A percentile compares a stretch with the other conserved stretches of the same genome.
These are phyloP conservation scores for Tachysurus vachellii DNA, from an alignment of 2,113 vertebrate genomes.

Conservation along the genomic window DNA sequence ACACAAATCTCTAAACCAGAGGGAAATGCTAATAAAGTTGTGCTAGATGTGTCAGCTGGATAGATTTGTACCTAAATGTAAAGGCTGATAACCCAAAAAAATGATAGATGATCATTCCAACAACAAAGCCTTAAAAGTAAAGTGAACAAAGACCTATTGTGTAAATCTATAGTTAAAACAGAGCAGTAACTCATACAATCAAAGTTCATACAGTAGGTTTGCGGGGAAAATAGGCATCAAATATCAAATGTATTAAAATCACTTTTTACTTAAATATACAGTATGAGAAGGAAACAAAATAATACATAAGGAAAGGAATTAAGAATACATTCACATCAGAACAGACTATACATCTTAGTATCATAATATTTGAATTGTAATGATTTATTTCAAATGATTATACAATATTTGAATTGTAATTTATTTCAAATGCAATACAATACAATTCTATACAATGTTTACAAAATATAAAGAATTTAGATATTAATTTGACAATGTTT, in stretches of 20 bases:
- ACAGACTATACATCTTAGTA: not conserved
- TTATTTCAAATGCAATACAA: too few relatives aligned
- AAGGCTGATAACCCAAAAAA: not conserved
- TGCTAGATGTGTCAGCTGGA: conserved; percentile 3
- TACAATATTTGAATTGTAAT: not conserved
- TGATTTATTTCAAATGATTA: too few relatives aligned
- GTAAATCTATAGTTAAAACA: not conserved
- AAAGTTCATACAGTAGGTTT: not conserved
- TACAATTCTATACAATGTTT: not conserved
- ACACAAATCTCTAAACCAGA: not conserved
- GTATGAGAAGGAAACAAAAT: not conserved
- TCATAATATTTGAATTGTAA: not conserved
- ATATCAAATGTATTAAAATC: not conserved
- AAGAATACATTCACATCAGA: not conserved
- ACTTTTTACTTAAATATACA: not conserved
- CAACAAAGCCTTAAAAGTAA: not conserved
- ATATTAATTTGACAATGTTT: not conserved
- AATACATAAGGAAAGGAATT: not conserved
- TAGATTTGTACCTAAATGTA: conserved; percentile 9
- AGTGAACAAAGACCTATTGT: not conserved
- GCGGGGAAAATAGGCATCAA: not conserved
- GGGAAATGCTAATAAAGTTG: not conserved
- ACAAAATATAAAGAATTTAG: not conserved
- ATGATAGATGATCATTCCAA: not conserved
- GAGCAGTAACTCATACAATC: not conserved